Evolutionary conservation across 2,113 vertebrate genomes (phyloP).

Genomic region (Herpailurus yagouaroundi): DNA sequence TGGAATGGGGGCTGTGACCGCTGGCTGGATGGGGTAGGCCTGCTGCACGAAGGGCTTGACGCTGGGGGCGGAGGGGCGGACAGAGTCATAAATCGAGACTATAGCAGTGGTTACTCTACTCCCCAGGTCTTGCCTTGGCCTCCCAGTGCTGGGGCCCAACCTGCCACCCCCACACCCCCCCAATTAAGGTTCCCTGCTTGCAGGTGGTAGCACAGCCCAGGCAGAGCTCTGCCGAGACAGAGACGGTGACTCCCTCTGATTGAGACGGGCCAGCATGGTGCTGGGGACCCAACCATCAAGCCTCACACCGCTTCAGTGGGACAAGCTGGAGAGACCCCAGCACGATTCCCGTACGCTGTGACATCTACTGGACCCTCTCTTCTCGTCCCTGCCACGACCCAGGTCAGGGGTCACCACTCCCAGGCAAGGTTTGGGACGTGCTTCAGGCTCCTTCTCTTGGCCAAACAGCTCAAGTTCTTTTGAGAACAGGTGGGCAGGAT

Average conservation of each 20-base stretch:
- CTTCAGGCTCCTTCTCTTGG: not conserved
- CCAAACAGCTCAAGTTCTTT: not conserved
- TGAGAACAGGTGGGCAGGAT: not conserved
- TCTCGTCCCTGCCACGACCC: not conserved
- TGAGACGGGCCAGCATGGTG: not conserved
- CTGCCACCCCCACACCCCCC: no score
- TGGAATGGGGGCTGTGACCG: constrained; percentile 96
- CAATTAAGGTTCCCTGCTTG: not conserved
- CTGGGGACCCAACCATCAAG: not conserved
- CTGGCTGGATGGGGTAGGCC: constrained; percentile 96
- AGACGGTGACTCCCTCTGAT: not conserved
- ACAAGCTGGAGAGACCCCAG: not conserved
- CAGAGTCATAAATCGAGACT: not conserved
- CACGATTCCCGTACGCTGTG: no score
- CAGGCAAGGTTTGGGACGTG: not conserved
- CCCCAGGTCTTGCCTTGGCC: not conserved
- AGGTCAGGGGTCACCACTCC: not conserved
- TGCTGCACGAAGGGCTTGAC: constrained; percentile 98
- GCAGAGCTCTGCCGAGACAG: not conserved
- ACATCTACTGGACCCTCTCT: not conserved
- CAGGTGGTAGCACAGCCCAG: not conserved
- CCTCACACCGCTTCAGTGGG: not conserved
- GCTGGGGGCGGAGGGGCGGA: constrained; percentile 83
- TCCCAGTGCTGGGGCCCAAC: not conserved
- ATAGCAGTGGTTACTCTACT: no score